A percentile compares a stretch with the other conserved stretches of the same genome.
Evolutionary conservation across 2,888 invertebrate genomes (phyloP).

Genomic region (Stenodema calcarata): DNA sequence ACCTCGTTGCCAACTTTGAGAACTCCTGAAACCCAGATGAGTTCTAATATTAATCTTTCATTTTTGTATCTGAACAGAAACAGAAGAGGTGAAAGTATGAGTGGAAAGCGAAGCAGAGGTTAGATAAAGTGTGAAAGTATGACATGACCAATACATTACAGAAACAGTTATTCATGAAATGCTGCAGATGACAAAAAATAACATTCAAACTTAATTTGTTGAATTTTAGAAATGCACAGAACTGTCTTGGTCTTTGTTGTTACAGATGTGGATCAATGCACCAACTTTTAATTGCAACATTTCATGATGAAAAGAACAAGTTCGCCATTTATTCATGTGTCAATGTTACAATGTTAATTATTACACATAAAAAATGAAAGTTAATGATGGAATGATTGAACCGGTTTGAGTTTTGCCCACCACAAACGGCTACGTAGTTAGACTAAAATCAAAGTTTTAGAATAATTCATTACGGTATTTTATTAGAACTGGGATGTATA

Average conservation of each 20-base stretch:
- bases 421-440: neutral
- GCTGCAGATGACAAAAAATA: too few species aligned
- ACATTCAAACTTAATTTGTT: too few species aligned
- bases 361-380: neutral
- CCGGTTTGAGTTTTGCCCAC: neutral
- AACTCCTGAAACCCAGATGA: slow-evolving; percentile 64
- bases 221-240: too few species aligned
- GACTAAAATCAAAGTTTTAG: neutral
- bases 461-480: neutral
- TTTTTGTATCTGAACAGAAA: slow-evolving; percentile 24
- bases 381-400: neutral
- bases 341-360: neutral
- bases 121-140: neutral
- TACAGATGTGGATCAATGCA: too few species aligned
- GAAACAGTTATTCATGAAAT: too few species aligned
- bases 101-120: slow-evolving; percentile 37
- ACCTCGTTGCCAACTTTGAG: slow-evolving; percentile 75
- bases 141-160: neutral
- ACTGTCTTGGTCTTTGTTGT: too few species aligned
- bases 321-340: neutral
- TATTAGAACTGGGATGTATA: neutral
- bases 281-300: too few species aligned
- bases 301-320: too few species aligned
- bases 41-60: slow-evolving; percentile 19
- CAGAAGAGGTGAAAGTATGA: slow-evolving; percentile 7